phyloP scores from a whole-genome alignment of 2,113 vertebrate genomes.

The Bombycilla garrulus region DNA sequence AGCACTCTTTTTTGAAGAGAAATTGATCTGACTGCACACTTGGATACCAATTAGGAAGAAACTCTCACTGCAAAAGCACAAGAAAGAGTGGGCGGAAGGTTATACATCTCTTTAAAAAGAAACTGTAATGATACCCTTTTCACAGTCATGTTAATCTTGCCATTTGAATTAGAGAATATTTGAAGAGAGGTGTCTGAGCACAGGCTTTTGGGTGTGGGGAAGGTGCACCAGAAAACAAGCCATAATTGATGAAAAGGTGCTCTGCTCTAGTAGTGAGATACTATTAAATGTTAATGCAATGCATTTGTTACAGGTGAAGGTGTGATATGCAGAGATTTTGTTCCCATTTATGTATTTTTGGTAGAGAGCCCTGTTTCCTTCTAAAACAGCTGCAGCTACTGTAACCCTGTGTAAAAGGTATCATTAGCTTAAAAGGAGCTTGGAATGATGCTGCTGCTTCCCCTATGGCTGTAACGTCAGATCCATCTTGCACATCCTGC shows the following conservation, averaged over 20 bases:
- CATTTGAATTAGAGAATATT: background rate
- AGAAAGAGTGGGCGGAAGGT: background rate
- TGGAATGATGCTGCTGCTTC: background rate
- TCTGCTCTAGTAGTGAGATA: background rate
- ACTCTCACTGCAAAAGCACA: conserved; percentile 5
- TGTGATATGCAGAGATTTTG: background rate
- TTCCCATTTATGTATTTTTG: background rate
- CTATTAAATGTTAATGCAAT: background rate
- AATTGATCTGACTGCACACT: conserved; percentile 17
- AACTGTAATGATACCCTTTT: background rate
- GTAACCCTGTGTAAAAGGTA: background rate
- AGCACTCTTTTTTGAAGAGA: background rate
- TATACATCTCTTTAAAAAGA: background rate
- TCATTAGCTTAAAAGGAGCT: background rate
- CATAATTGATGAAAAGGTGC: background rate
- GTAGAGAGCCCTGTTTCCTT: background rate
- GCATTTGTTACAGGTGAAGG: background rate
- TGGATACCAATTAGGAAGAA: conserved; percentile 27
- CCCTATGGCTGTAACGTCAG: background rate
- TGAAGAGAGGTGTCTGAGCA: background rate
- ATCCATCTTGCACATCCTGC: background rate
- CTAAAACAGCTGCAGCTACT: background rate
- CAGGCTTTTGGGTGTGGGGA: background rate
- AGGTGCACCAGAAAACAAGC: background rate
- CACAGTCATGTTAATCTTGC: background rate